A percentile compares a stretch with the other conserved stretches of the same genome.
These are phyloP conservation scores for Hymenopus coronatus DNA, from an alignment of 2,888 invertebrate species.

Conservation along the genomic window DNA sequence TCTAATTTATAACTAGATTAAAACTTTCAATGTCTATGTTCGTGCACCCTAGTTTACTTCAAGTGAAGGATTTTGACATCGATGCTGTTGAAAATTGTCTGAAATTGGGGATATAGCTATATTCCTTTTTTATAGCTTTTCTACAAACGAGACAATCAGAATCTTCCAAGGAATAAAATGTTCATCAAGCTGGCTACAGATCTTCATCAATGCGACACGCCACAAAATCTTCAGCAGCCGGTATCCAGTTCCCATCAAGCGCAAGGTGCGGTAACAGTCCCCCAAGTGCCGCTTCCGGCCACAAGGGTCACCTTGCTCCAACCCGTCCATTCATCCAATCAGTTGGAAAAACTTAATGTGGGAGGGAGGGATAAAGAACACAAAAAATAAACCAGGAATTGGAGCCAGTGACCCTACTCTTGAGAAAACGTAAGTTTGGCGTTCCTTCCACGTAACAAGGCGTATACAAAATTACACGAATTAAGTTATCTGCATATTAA, in stretches of 20 bases:
- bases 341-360: conserved; percentile 14
- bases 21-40: too few relatives aligned
- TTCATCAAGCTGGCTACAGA: neutral
- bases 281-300: neutral
- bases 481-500: too few relatives aligned
- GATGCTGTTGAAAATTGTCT: too few relatives aligned
- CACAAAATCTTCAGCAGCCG: neutral
- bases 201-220: too few relatives aligned
- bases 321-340: conserved; percentile 29
- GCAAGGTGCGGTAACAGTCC: neutral
- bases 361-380: neutral
- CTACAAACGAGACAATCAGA: neutral
- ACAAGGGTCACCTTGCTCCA: conserved; percentile 27
- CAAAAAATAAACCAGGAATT: neutral
- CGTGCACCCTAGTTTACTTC: too few relatives aligned
- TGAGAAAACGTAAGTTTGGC: neutral
- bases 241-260: neutral
- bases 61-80: too few relatives aligned
- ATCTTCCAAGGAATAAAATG: neutral
- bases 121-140: too few relatives aligned
- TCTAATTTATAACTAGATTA: too few relatives aligned
- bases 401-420: neutral
- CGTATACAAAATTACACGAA: too few relatives aligned
- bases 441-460: too few relatives aligned
- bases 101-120: too few relatives aligned